phyloP scores from a whole-genome alignment of 1,140 invertebrate genomes.

The Plutomurus gul region DNA sequence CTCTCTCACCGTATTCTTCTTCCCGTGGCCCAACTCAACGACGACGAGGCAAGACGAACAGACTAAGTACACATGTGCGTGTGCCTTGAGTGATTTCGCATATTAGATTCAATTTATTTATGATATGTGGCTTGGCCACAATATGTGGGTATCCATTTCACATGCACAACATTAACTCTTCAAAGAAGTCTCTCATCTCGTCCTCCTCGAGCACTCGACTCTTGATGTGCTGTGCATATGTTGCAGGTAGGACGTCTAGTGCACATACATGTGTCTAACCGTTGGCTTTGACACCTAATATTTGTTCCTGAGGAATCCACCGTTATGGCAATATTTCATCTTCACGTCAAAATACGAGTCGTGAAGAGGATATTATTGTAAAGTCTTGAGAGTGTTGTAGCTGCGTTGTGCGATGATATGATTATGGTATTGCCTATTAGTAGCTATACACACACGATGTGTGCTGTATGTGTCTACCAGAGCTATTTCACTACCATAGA shows the following conservation, averaged over 20 bases:
- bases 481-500: neutral
- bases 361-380: slow-evolving; percentile 26
- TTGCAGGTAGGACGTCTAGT: neutral
- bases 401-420: neutral
- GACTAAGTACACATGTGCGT: slow-evolving; percentile 19
- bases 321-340: slow-evolving; percentile 24
- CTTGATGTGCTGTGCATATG: too few relatives aligned
- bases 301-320: slow-evolving; percentile 8
- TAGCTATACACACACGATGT: neutral
- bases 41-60: neutral
- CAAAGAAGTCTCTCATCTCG: too few relatives aligned
- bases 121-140: neutral
- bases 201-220: too few relatives aligned
- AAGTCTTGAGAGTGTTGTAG: too few relatives aligned
- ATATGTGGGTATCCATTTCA: too few relatives aligned
- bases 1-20: too few relatives aligned
- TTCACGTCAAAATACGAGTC: slow-evolving; percentile 20
- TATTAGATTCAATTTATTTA: slow-evolving; percentile 19
- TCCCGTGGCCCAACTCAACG: too few relatives aligned
- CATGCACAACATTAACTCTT: too few relatives aligned
- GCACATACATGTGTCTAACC: neutral
- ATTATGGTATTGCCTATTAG: neutral
- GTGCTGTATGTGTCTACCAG: neutral
- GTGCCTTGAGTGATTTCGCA: slow-evolving; percentile 15
- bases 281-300: slow-evolving; percentile 21